Percentiles rank a stretch among this genome's conserved stretches.
These are phyloP conservation scores for Regulus satrapa DNA, from an alignment of 2,113 vertebrate genomes.

Conservation along the genomic window DNA sequence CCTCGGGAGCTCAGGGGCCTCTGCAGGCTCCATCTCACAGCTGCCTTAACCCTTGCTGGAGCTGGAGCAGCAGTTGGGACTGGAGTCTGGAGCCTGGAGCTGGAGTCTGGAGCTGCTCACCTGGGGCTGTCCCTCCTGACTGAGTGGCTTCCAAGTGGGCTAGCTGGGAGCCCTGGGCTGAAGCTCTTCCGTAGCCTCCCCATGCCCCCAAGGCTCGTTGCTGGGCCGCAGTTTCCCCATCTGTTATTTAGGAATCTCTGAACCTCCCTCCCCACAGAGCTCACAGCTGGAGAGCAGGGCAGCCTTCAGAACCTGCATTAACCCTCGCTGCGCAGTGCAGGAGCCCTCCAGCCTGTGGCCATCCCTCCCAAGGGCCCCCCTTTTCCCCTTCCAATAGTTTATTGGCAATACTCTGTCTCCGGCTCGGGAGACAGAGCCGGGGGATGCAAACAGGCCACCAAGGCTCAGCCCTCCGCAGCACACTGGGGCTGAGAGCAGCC, in stretches of 20 bases:
- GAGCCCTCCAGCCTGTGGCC: background rate
- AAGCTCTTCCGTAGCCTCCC: fast-evolving
- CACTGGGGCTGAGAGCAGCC: background rate
- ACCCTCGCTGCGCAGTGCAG: fast-evolving
- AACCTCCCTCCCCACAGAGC: background rate
- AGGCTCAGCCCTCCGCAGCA: background rate
- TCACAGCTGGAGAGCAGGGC: background rate
- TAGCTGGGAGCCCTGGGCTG: background rate
- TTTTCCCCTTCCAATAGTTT: background rate
- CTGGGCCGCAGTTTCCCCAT: background rate
- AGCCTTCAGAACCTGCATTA: background rate
- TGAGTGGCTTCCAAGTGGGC: fast-evolving
- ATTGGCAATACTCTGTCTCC: fast-evolving
- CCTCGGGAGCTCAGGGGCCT: background rate
- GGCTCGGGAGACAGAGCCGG: background rate
- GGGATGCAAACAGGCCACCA: no score
- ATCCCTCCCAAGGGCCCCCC: background rate
- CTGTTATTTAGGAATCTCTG: background rate
- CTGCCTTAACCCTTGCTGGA: slow-evolving; percentile 31
- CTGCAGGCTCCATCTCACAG: background rate
- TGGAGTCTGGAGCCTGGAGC: background rate
- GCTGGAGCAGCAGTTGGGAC: background rate
- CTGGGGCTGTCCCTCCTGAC: fast-evolving
- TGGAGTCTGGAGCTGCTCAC: background rate
- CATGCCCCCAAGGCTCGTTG: fast-evolving